A percentile compares a stretch with the other conserved stretches of the same genome.
phyloP scores from a whole-genome alignment of 2,888 invertebrate species.

The Eilema caniola region DNA sequence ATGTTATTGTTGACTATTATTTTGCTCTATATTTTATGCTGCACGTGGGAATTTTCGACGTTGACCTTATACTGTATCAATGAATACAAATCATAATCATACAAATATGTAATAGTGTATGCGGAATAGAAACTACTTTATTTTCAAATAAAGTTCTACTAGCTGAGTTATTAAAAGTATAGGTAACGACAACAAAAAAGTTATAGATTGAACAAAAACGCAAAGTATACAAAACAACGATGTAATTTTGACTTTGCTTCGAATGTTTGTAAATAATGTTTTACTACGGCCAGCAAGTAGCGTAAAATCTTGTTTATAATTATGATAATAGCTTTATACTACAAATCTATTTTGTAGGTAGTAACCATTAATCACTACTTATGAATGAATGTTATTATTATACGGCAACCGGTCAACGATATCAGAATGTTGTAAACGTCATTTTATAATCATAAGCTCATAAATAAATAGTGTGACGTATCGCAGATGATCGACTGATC shows the following conservation, averaged over 20 bases:
- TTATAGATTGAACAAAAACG: slow-evolving; percentile 31
- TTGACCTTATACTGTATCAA: slow-evolving; percentile 2
- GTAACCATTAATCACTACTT: slow-evolving; percentile 83
- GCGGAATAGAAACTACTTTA: neutral
- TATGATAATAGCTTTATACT: slow-evolving; percentile 82
- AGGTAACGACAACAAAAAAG: slow-evolving; percentile 29
- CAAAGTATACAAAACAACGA: slow-evolving; percentile 40
- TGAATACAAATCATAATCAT: slow-evolving; percentile 5
- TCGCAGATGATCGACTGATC: slow-evolving; percentile 56
- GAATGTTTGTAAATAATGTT: slow-evolving; percentile 74
- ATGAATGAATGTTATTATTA: slow-evolving; percentile 83
- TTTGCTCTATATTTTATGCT: slow-evolving; percentile 17
- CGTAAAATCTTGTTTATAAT: slow-evolving; percentile 85
- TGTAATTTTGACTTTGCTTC: slow-evolving; percentile 52
- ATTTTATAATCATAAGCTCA: slow-evolving; percentile 86
- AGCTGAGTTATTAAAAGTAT: slow-evolving; percentile 27
- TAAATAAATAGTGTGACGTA: slow-evolving; percentile 85
- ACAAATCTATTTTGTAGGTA: slow-evolving; percentile 84
- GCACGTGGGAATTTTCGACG: slow-evolving; percentile 9
- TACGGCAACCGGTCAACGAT: slow-evolving; percentile 81
- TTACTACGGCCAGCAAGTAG: slow-evolving; percentile 77
- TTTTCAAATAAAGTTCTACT: neutral
- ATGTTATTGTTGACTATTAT: slow-evolving; percentile 10
- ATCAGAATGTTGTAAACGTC: slow-evolving; percentile 83
- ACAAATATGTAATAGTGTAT: neutral